phyloP scores from a whole-genome alignment of 2,113 vertebrate genomes.

The sheep (Ovis aries) region ARS-UI_Ramb_v3.0 NC_056062.1:5117001-5117500 shows the following conservation, averaged over 20 bases:
- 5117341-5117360: background rate
- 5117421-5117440: background rate
- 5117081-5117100: background rate
- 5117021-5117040: no score
- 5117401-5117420: accelerated
- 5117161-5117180: background rate
- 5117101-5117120: background rate
- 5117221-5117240: background rate
- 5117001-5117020: no score
- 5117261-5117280: background rate
- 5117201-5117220: background rate
- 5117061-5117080: background rate
- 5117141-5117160: background rate
- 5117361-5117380: background rate
- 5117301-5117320: background rate
- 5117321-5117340: background rate
- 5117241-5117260: background rate
- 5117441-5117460: background rate
- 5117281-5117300: background rate
- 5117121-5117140: background rate
- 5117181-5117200: background rate
- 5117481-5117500: background rate
- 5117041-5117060: no score
- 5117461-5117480: background rate
- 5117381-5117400: background rate